Percentiles rank a stretch among this genome's conserved stretches.
Evolutionary conservation across 2,113 vertebrate genomes (phyloP).

Genomic region (Procapra przewalskii): DNA sequence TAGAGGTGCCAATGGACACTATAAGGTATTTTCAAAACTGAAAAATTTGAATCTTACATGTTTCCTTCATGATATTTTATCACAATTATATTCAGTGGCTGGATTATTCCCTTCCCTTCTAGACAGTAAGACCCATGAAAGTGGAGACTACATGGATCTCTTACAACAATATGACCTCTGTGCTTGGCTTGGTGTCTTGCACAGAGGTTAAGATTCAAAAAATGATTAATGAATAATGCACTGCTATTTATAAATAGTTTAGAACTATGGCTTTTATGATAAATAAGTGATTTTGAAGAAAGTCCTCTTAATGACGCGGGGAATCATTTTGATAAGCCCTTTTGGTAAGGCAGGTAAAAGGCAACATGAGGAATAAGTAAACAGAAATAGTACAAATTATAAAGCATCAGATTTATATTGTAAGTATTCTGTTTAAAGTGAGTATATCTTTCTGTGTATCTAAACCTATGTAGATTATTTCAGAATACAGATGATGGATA

Average conservation of each 20-base stretch:
- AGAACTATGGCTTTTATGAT: neutral
- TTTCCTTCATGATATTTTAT: neutral
- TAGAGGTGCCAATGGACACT: neutral
- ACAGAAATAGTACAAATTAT: constrained; percentile 16
- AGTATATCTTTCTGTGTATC: neutral
- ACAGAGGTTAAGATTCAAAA: neutral
- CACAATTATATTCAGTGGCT: neutral
- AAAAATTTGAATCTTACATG: neutral
- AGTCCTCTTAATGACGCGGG: neutral
- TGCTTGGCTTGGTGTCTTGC: neutral
- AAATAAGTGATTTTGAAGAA: constrained; percentile 30
- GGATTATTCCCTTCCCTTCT: neutral
- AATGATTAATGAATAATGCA: neutral
- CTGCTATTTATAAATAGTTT: neutral
- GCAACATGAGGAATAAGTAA: neutral
- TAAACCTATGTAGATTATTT: neutral
- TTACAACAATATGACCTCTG: neutral
- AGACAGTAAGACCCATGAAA: neutral
- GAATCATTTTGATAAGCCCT: constrained; percentile 3
- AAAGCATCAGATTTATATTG: neutral
- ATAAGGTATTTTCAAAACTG: neutral
- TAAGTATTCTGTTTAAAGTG: neutral
- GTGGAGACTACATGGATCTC: neutral
- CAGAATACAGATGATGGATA: neutral
- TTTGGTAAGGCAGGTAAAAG: constrained; percentile 1